Percentiles rank a stretch among this genome's conserved stretches.
These are phyloP conservation scores for Phrynosoma blainvillii DNA, from an alignment of 2,113 vertebrate species.

Conservation along the genomic window DNA sequence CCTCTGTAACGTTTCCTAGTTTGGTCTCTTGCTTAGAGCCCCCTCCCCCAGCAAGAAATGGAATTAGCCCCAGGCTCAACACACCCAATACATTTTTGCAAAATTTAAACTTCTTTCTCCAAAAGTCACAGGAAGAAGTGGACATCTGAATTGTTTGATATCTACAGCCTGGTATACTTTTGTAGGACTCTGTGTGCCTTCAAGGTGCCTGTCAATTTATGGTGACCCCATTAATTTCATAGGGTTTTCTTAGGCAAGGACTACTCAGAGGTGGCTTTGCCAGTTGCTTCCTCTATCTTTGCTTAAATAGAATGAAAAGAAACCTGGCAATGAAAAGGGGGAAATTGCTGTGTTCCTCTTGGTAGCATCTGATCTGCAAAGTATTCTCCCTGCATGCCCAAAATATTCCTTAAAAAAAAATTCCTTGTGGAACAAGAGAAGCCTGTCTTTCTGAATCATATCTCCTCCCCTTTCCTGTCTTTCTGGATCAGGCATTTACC, in stretches of 20 bases:
- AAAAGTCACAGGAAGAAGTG: not conserved
- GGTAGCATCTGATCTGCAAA: not conserved
- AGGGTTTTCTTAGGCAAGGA: no score
- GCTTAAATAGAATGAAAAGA: not conserved
- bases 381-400: constrained; percentile 19
- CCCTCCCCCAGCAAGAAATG: not conserved
- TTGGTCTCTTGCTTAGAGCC: not conserved
- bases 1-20: no score
- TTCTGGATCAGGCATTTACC: constrained; percentile 44
- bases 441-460: constrained; percentile 39
- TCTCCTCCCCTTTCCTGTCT: constrained; percentile 49
- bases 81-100: not conserved
- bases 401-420: constrained; percentile 13
- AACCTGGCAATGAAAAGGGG: no score
- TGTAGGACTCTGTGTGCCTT: not conserved
- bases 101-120: not conserved
- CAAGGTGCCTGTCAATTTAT: no score
- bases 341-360: not conserved
- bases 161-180: not conserved
- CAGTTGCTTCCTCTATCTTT: not conserved
- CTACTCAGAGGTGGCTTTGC: no score
- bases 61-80: no score
- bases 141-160: not conserved
- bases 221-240: no score
- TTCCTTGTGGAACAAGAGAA: constrained; percentile 32